Percentiles rank a stretch among this genome's conserved stretches.
phyloP scores from a whole-genome alignment of 2,888 invertebrate species.

The Pristionchus maxplancki region DNA sequence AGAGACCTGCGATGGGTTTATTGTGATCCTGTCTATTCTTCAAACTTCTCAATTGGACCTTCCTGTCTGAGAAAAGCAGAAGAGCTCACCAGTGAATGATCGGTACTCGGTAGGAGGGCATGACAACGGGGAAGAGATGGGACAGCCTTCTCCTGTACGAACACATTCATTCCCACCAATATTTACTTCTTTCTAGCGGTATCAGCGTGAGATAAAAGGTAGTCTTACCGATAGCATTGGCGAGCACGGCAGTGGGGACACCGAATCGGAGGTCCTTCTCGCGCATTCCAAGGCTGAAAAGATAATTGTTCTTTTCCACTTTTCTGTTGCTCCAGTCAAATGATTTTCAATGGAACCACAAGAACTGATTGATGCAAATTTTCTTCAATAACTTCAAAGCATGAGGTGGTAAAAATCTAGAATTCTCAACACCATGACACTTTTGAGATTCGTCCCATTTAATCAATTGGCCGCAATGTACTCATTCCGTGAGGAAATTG shows the following conservation, averaged over 20 bases:
- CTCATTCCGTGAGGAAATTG: too few species aligned
- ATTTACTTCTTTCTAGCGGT: neutral
- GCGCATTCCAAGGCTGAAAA: constrained; percentile 63
- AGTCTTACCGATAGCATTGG: constrained; percentile 64
- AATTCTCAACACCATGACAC: too few species aligned
- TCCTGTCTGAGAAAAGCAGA: neutral
- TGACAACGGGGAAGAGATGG: constrained; percentile 9
- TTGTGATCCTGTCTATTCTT: too few species aligned
- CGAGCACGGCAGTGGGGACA: constrained; percentile 63
- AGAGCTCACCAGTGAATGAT: constrained; percentile 34
- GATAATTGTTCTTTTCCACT: neutral
- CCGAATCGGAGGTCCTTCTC: constrained; percentile 67
- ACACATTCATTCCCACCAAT: neutral
- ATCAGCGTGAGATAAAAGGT: too few species aligned
- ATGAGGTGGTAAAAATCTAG: too few species aligned
- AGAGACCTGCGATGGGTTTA: constrained; percentile 70
- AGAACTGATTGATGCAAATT: too few species aligned
- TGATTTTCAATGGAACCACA: too few species aligned
- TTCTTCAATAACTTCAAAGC: too few species aligned
- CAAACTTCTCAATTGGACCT: neutral
- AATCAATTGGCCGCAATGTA: too few species aligned
- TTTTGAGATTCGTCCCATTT: too few species aligned
- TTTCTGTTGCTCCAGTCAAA: neutral
- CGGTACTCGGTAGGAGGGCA: constrained; percentile 46
- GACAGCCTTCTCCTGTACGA: constrained; percentile 45